These are phyloP conservation scores for Condylura cristata DNA, from an alignment of 2,113 vertebrate species.

Conservation along the genomic window DNA sequence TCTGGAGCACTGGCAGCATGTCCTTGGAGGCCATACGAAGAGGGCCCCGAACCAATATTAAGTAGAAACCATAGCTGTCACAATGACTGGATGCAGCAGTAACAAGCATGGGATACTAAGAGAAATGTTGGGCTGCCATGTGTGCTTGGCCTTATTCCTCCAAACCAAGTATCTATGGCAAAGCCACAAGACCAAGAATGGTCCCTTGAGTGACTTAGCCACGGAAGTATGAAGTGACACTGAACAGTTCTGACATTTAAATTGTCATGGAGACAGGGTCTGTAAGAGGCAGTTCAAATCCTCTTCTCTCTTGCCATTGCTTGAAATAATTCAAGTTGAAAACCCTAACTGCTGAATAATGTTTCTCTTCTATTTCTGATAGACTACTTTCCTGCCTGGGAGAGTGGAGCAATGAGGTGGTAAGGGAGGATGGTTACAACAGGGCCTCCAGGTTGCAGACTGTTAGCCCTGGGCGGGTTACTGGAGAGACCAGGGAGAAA, in stretches of 20 bases:
- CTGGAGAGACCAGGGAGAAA: neutral
- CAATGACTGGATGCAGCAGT: neutral
- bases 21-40: neutral
- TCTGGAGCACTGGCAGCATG: neutral
- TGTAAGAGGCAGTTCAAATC: neutral
- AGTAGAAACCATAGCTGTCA: neutral
- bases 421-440: neutral
- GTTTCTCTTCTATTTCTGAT: neutral
- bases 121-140: neutral
- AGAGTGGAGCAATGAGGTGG: neutral
- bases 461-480: neutral
- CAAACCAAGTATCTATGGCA: neutral
- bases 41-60: neutral
- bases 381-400: neutral
- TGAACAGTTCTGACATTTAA: constrained; percentile 42
- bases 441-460: neutral
- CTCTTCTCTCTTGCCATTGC: neutral
- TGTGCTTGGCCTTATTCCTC: constrained; percentile 6
- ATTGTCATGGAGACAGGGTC: neutral
- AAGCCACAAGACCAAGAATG: constrained; percentile 24
- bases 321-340: constrained; percentile 45
- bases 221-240: constrained; percentile 15
- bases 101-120: neutral
- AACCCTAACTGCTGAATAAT: neutral
- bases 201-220: constrained; percentile 57